phyloP scores from a whole-genome alignment of 2,888 invertebrate genomes.

The Empis stercorea region DNA sequence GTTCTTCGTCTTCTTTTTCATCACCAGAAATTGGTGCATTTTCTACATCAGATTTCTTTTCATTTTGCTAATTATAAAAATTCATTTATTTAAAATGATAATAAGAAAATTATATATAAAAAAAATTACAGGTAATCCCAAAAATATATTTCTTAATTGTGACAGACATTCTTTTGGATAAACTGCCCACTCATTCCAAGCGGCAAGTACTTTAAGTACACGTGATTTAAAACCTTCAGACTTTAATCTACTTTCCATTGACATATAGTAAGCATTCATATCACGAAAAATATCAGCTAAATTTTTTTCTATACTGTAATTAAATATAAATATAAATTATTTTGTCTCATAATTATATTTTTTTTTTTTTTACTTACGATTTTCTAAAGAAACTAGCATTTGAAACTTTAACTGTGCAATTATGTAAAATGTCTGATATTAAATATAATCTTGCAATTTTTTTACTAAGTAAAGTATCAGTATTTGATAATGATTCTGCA shows the following conservation, averaged over 20 bases:
- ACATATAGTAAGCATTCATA: constrained; percentile 56
- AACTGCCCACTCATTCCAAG: constrained; percentile 97
- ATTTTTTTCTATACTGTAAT: constrained; percentile 65
- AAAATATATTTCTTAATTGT: constrained; percentile 77
- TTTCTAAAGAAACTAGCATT: constrained; percentile 89
- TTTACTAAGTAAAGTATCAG: constrained; percentile 65
- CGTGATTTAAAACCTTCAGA: constrained; percentile 93
- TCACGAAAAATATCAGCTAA: constrained; percentile 64
- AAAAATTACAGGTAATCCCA: constrained; percentile 47
- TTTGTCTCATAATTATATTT: neutral
- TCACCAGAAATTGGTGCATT: constrained; percentile 40
- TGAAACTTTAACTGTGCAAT: constrained; percentile 89
- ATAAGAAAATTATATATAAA: neutral
- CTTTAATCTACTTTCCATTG: constrained; percentile 71
- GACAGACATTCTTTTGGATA: constrained; percentile 88
- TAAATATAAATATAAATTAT: neutral
- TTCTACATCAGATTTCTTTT: constrained; percentile 23
- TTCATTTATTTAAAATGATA: constrained; percentile 18
- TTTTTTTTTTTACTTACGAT: no score
- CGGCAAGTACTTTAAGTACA: constrained; percentile 77
- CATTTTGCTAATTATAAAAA: constrained; percentile 7
- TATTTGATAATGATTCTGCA: constrained; percentile 68
- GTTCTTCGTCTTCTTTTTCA: constrained; percentile 47
- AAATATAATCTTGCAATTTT: constrained; percentile 90
- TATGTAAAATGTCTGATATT: constrained; percentile 92